These are phyloP conservation scores for Tiliqua scincoides DNA, from an alignment of 2,113 vertebrate species.

Conservation along the genomic window DNA sequence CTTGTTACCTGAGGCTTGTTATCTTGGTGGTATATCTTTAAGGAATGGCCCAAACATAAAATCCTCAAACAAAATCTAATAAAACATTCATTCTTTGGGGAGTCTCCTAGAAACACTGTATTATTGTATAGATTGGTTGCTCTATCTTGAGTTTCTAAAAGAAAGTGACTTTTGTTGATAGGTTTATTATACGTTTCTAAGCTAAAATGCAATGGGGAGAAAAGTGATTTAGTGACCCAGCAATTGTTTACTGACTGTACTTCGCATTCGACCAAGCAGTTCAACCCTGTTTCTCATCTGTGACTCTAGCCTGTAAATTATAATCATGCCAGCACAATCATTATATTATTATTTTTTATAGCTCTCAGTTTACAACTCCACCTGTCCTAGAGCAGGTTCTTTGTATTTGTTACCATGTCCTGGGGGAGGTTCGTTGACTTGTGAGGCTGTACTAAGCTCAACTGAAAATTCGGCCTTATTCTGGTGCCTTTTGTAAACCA, in stretches of 20 bases:
- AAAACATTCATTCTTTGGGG: constrained; percentile 40
- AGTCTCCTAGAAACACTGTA: constrained; percentile 37
- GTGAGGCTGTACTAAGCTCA: constrained; percentile 55
- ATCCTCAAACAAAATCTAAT: constrained; percentile 19
- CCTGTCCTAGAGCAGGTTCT: constrained; percentile 71
- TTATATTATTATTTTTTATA: constrained; percentile 76
- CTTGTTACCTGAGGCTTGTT: background rate
- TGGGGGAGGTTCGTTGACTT: constrained; percentile 68
- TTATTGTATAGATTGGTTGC: constrained; percentile 59
- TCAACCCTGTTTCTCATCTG: constrained; percentile 72
- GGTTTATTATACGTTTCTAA: constrained; percentile 72
- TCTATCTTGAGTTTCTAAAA: constrained; percentile 52
- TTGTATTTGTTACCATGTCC: constrained; percentile 65
- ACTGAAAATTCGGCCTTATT: constrained; percentile 65
- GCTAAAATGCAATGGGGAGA: constrained; percentile 62
- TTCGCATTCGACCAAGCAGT: constrained; percentile 71
- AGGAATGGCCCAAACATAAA: constrained; percentile 26
- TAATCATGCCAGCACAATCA: constrained; percentile 66
- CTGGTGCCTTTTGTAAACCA: constrained; percentile 63
- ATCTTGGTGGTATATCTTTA: constrained; percentile 3
- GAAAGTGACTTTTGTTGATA: constrained; percentile 63
- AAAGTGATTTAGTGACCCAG: constrained; percentile 69
- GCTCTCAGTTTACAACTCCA: constrained; percentile 70
- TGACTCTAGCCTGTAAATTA: constrained; percentile 71
- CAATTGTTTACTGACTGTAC: constrained; percentile 63